A percentile compares a stretch with the other conserved stretches of the same genome.
These are phyloP conservation scores for Drosophila dunni DNA, from an alignment of 1,140 invertebrate genomes.

Conservation along the genomic window DNA sequence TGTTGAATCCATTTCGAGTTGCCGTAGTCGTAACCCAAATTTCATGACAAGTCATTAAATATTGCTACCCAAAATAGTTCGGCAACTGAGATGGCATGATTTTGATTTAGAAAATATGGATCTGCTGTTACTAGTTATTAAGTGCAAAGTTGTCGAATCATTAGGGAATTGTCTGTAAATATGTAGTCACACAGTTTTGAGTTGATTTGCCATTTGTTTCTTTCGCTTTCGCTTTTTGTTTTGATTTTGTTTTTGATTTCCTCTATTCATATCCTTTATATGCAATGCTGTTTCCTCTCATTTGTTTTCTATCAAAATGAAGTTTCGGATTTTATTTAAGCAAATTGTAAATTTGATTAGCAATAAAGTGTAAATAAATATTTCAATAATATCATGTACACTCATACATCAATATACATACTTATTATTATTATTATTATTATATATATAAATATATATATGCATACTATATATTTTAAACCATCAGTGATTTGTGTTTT, in stretches of 20 bases:
- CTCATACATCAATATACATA: slow-evolving; percentile 54
- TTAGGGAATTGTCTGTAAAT: slow-evolving; percentile 75
- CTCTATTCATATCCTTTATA: slow-evolving; percentile 40
- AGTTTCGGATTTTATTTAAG: slow-evolving; percentile 71
- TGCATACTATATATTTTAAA: slow-evolving; percentile 74
- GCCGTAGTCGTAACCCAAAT: slow-evolving; percentile 41
- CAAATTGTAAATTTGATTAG: slow-evolving; percentile 81
- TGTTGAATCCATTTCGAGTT: slow-evolving; percentile 24
- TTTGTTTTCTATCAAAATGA: slow-evolving; percentile 70
- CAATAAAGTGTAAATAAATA: slow-evolving; percentile 79
- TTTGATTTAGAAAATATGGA: slow-evolving; percentile 42
- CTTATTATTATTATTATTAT: slow-evolving; percentile 38
- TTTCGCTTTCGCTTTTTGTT: slow-evolving; percentile 61
- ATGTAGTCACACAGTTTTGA: slow-evolving; percentile 78
- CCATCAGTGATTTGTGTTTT: slow-evolving; percentile 78
- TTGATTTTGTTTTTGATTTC: slow-evolving; percentile 48
- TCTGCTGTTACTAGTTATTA: slow-evolving; percentile 61
- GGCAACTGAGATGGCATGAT: slow-evolving; percentile 59
- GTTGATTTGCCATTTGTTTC: slow-evolving; percentile 70
- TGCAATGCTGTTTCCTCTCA: slow-evolving; percentile 64
- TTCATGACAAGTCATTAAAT: slow-evolving; percentile 70
- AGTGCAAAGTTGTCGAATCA: slow-evolving; percentile 66
- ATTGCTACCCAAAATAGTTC: slow-evolving; percentile 55
- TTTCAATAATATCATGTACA: slow-evolving; percentile 79
- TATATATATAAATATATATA: slow-evolving; percentile 61